Evolutionary conservation across 35 echinoderm and acorn worm species (phyloP), one percentile per base, ranked within the genome.

Genomic region (Ophioderma brevispina): DNA sequence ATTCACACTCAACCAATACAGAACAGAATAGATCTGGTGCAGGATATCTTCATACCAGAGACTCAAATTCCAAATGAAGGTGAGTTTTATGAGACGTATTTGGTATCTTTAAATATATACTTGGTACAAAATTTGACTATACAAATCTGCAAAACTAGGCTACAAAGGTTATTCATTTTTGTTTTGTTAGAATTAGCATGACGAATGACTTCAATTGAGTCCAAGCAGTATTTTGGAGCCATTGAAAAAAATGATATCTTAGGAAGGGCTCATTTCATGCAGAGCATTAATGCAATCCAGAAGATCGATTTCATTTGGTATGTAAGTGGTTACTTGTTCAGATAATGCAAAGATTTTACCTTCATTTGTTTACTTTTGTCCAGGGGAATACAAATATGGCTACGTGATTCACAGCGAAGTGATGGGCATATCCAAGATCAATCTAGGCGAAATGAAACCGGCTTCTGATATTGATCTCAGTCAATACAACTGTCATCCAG

Each of bases 11-110:
- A 91, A 78, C 95, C 95, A 5, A 46, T 90, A 1, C 89, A 89
- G 32, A 89, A 97, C 42, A 85, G 87, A 14, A 94, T 94, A 35
- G 95, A 97, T 39, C 39, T 91, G 17, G 86, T 97, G 6, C 78
- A 92, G 64, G 90, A 43, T 18, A 76, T 97, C 38, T 91, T 80
- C 19, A 92, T 97, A 25, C 95, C 96, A 0, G 80, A 35, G 33
- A 86, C 91, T 36, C 96, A 98, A 39, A 94, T 94, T 13, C 32
- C 86, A n/a, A 94, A 82, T 43, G 92, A 98, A 46, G 96, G 96
- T 38, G 32, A 81, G 40, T 75, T 46, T 46, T 17, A 46, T 46
- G 41, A 46, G n/a, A n/a, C n/a, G n/a, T n/a, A n/a, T n/a, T n/a
- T n/a, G n/a, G n/a, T n/a, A n/a, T n/a, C n/a, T n/a, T n/a, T n/a